Evolutionary conservation across 2,888 invertebrate species (phyloP).

Genomic region (Graphium colonna): DNA sequence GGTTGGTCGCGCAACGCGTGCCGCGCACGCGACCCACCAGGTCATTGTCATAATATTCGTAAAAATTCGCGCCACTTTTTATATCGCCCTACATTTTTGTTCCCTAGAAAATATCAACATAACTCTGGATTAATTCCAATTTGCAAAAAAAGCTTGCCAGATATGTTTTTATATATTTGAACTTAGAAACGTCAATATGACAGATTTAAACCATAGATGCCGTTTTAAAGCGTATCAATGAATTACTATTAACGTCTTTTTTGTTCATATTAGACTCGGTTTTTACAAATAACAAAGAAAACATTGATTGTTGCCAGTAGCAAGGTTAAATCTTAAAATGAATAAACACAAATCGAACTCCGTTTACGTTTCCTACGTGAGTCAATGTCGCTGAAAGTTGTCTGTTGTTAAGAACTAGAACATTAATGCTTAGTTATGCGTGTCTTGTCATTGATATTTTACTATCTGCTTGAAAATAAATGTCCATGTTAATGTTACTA

Average conservation of each 20-base stretch:
- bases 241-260: no score
- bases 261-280: conserved; percentile 10
- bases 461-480: background rate
- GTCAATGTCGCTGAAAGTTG: conserved; percentile 64
- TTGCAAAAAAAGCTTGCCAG: no score
- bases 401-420: conserved; percentile 24
- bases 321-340: conserved; percentile 47
- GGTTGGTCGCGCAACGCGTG: conserved; percentile 30
- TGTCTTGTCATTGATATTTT: conserved; percentile 2
- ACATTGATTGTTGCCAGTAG: conserved; percentile 17
- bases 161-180: no score
- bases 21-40: conserved; percentile 39
- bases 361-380: conserved; percentile 36
- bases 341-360: conserved; percentile 57
- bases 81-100: conserved; percentile 37
- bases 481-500: no score
- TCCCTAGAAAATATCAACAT: conserved; percentile 9
- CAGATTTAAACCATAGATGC: no score
- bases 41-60: conserved; percentile 49
- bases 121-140: no score
- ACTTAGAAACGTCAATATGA: no score
- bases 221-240: no score
- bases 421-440: conserved; percentile 15
- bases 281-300: conserved; percentile 7
- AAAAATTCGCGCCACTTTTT: conserved; percentile 40